These are phyloP conservation scores for Plemyria rubiginata DNA, from an alignment of 2,888 invertebrate genomes.

Conservation along the genomic window DNA sequence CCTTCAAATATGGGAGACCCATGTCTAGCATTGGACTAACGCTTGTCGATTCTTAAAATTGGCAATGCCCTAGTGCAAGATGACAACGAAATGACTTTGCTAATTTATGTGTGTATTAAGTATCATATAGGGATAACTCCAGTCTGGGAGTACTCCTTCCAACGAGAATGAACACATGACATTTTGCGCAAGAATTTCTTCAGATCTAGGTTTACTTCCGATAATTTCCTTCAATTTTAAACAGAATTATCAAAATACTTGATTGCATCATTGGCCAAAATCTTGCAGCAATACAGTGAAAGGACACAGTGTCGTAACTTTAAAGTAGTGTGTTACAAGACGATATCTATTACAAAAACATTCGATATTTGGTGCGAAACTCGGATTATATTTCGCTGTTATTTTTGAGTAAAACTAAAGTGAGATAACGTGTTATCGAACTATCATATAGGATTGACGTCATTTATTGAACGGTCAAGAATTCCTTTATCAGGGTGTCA, in stretches of 20 bases:
- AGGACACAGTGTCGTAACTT: slow-evolving; percentile 47
- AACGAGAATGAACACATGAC: too few species aligned
- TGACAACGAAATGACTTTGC: too few species aligned
- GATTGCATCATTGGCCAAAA: slow-evolving; percentile 30
- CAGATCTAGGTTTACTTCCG: neutral
- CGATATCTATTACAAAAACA: slow-evolving; percentile 38
- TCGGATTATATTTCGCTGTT: slow-evolving; percentile 20
- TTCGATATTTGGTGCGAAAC: slow-evolving; percentile 29
- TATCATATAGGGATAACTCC: too few species aligned
- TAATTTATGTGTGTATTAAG: too few species aligned
- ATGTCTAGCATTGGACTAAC: too few species aligned
- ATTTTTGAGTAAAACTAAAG: slow-evolving; percentile 14
- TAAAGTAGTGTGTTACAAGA: slow-evolving; percentile 31
- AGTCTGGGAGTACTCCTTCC: too few species aligned
- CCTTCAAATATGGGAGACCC: too few species aligned
- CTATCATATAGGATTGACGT: slow-evolving; percentile 14
- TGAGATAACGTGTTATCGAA: slow-evolving; percentile 25
- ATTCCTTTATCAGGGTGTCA: neutral
- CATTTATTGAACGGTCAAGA: slow-evolving; percentile 1
- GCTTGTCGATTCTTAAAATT: too few species aligned
- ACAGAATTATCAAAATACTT: slow-evolving; percentile 7
- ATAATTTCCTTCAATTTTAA: neutral
- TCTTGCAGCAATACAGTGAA: slow-evolving; percentile 45
- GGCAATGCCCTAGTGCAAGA: too few species aligned
- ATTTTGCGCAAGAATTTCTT: neutral